phyloP scores from a whole-genome alignment of 2,113 vertebrate species.

The Epinephelus cyanopodus region DNA sequence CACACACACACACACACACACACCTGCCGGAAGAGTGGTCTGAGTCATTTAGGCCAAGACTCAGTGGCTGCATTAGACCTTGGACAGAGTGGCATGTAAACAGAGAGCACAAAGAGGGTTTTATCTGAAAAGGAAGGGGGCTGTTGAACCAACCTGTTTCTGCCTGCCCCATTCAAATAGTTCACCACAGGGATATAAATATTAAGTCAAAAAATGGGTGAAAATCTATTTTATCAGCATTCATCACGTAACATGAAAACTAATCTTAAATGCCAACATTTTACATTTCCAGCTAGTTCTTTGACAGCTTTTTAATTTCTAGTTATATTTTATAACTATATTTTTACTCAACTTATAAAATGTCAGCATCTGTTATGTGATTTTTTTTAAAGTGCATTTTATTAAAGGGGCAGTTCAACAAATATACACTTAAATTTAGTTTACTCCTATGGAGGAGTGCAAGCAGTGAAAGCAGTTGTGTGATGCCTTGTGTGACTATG shows the following conservation, averaged over 20 bases:
- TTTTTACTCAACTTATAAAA: neutral
- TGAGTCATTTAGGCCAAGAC: constrained; percentile 35
- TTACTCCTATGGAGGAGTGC: no score
- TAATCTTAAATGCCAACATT: neutral
- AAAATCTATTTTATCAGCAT: neutral
- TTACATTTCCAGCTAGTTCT: neutral
- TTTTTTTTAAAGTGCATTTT: neutral
- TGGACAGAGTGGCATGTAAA: constrained; percentile 53
- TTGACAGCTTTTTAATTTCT: neutral
- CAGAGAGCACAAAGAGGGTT: constrained; percentile 62
- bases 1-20: constrained; percentile 20
- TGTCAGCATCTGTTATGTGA: neutral
- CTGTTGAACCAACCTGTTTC: constrained; percentile 29
- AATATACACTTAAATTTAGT: no score
- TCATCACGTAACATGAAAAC: neutral
- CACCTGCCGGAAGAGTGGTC: constrained; percentile 56
- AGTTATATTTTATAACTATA: no score
- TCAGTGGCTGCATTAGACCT: constrained; percentile 30
- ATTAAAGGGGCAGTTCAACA: neutral
- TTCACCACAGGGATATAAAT: constrained; percentile 20
- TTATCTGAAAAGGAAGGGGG: constrained; percentile 42
- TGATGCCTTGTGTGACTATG: neutral
- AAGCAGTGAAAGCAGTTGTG: no score
- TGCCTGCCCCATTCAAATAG: constrained; percentile 29
- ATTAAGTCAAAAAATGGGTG: neutral